Conservation (phyloP, 2,113 vertebrate genomes). For the Mionectes macconnelli region DNA sequence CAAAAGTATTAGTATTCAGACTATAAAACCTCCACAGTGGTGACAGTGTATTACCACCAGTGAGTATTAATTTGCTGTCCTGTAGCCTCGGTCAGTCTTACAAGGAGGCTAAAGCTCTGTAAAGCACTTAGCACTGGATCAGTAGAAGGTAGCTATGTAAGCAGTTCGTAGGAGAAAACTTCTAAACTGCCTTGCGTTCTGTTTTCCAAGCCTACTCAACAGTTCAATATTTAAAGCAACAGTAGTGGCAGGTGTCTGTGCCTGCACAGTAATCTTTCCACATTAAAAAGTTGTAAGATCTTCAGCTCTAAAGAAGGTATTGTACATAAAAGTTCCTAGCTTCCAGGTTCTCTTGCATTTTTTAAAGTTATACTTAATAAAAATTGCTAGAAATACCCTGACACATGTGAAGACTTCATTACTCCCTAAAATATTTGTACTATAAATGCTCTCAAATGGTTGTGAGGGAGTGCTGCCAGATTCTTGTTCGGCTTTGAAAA, state of each 20-base stretch:
- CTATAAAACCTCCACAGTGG: neutral
- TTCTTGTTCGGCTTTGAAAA: neutral
- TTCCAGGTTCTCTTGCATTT: neutral
- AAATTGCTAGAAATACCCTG: neutral
- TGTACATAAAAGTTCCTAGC: neutral
- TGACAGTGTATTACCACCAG: neutral
- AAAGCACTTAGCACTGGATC: neutral
- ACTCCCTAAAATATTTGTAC: neutral
- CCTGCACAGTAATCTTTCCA: neutral
- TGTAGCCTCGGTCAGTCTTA: neutral
- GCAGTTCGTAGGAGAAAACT: neutral
- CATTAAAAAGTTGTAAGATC: neutral
- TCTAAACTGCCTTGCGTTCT: neutral
- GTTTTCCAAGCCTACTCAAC: neutral
- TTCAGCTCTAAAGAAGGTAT: neutral
- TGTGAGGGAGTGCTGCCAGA: neutral
- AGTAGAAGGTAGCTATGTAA: neutral
- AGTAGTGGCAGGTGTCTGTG: neutral
- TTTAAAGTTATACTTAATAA: neutral
- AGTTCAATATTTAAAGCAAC: neutral
- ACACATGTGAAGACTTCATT: neutral
- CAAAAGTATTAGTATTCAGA: constrained; percentile 26
- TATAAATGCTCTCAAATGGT: neutral
- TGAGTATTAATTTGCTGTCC: neutral
- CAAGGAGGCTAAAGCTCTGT: neutral